Evolutionary conservation across 2,113 vertebrate species (phyloP).

Genomic region (Salvelinus sp.): DNA sequence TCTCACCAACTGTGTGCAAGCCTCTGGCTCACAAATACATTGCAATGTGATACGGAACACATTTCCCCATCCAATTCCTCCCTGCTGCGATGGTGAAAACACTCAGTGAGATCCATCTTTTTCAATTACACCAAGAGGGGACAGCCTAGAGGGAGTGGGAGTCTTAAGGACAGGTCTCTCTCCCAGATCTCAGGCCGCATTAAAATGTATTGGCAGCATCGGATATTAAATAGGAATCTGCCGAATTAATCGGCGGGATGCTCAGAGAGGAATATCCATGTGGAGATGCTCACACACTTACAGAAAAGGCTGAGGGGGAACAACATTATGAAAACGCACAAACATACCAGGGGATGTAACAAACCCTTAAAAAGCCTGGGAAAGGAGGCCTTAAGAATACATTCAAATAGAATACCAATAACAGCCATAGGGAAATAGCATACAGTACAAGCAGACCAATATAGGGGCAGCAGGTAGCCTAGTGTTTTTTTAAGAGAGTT

Average conservation of each 20-base stretch:
- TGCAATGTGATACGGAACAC: conserved; percentile 62
- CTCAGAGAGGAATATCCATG: conserved; percentile 28
- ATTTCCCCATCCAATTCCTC: conserved; percentile 68
- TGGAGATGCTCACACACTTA: conserved; percentile 36
- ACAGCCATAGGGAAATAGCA: background rate
- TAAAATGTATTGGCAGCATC: conserved; percentile 61
- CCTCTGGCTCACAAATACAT: conserved; percentile 54
- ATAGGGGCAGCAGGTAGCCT: no score
- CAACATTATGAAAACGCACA: conserved; percentile 17
- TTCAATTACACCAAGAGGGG: conserved; percentile 68
- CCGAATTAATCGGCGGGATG: conserved; percentile 50
- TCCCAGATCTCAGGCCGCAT: conserved; percentile 56
- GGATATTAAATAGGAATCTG: conserved; percentile 59
- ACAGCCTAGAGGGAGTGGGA: conserved; percentile 52
- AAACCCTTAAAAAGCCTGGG: background rate
- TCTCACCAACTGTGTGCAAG: conserved; percentile 51
- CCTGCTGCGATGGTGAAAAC: conserved; percentile 61
- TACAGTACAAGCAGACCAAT: no score
- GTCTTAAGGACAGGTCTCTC: conserved; percentile 63
- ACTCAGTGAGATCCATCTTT: conserved; percentile 71
- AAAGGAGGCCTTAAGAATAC: background rate
- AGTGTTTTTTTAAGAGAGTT: no score
- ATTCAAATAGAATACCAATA: background rate
- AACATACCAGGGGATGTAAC: background rate
- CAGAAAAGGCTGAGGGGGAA: conserved; percentile 26